phyloP scores from a whole-genome alignment of 2,113 vertebrate species.

The Oncorhynchus keta region DNA sequence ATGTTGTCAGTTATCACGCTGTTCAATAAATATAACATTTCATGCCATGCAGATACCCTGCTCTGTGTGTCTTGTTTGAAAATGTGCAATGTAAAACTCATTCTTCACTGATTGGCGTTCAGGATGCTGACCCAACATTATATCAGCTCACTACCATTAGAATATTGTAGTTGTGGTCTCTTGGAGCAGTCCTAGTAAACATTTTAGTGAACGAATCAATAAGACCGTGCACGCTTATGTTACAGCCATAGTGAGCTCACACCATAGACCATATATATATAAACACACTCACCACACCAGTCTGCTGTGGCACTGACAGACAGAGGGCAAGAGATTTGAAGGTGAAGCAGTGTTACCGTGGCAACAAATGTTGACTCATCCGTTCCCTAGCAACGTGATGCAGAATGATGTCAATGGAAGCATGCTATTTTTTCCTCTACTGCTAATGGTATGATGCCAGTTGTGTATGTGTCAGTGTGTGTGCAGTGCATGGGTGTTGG shows the following conservation, averaged over 20 bases:
- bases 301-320: constrained; percentile 28
- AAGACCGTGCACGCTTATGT: constrained; percentile 46
- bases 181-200: neutral
- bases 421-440: constrained; percentile 59
- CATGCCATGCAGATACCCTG: neutral
- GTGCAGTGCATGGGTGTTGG: constrained; percentile 25
- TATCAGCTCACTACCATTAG: neutral
- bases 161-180: neutral
- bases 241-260: constrained; percentile 21
- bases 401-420: constrained; percentile 77
- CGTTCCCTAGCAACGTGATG: constrained; percentile 78
- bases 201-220: constrained; percentile 54
- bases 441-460: constrained; percentile 64
- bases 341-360: constrained; percentile 82
- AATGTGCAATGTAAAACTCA: neutral
- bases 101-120: neutral
- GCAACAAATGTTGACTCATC: constrained; percentile 80
- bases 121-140: neutral
- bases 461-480: constrained; percentile 36
- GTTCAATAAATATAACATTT: constrained; percentile 57
- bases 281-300: constrained; percentile 1
- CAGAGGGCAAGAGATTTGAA: constrained; percentile 69
- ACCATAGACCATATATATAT: neutral
- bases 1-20: constrained; percentile 40
- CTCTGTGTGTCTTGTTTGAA: neutral